Evolutionary conservation across 2,797 vertebrate species (phyloP), one percentile per base, ranked within the genome.

Genomic region (Hephaestus fuliginosus): DNA sequence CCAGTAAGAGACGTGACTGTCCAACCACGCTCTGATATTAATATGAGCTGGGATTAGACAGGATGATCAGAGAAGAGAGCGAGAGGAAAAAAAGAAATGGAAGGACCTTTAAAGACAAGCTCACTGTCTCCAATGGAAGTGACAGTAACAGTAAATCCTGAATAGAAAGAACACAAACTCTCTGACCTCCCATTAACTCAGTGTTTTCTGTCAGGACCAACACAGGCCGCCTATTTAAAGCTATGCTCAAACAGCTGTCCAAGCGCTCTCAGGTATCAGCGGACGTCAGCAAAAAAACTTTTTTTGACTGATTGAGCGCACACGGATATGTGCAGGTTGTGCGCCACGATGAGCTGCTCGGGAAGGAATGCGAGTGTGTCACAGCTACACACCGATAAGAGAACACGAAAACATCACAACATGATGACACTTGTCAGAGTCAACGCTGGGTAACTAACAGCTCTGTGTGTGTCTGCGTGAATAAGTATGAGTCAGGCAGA

Each of bases 361-460:
- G 13, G 17, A 51, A 81, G 82, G 89, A 90, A 88, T 90, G 81
- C 17, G 52, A 36, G 52, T 63, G 74, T 81, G 69, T 80, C 75
- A 81, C 52, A 2, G n/a, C 56, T 89, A 85, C 51, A 66, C 70
- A 22, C 82, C 2, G 85, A 89, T 90, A 91, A 87, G 86, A 65
- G 65, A 65, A 79, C 83, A 74, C 49, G 43, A 88, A 88, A 85
- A 78, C 73, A 86, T 73, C 75, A 80, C 67, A 75, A 89, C 88
- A 89, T 61, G 89, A 91, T 86, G 86, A 89, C 86, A 88, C 89
- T 85, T 83, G 85, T 88, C 66, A 36, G 49, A 84, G 60, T 86
- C 77, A 80, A 86, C 65, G 20, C 68, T 1, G 56, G 57, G 44
- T 14, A 67, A 77, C 75, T 25, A 51, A 73, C 52, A 67, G 69